A percentile compares a stretch with the other conserved stretches of the same genome.
Conservation (phyloP, 2,113 vertebrate genomes). For the Colistium nudipinnis region DNA sequence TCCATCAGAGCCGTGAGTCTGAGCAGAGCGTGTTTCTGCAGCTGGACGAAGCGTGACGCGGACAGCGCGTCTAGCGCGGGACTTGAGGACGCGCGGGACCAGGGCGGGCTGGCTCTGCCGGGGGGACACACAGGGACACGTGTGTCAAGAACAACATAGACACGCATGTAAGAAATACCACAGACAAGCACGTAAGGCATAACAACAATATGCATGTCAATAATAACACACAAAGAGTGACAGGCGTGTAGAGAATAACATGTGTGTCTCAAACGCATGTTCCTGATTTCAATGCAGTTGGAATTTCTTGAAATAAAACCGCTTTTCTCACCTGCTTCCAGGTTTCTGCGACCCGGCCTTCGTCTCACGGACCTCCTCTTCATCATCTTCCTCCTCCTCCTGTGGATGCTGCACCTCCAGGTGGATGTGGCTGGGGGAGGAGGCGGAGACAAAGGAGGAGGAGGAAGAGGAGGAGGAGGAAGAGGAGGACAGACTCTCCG, state of each 20-base stretch:
- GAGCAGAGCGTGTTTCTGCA: slow-evolving; percentile 86
- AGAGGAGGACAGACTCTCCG: slow-evolving; percentile 81
- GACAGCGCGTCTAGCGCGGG: slow-evolving; percentile 75
- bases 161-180: no score
- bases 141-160: no score
- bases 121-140: slow-evolving; percentile 21
- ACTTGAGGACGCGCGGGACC: slow-evolving; percentile 74
- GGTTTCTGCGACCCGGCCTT: slow-evolving; percentile 54
- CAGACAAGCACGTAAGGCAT: no score
- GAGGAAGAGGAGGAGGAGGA: slow-evolving; percentile 56
- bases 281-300: no score
- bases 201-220: no score
- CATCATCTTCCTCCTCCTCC: slow-evolving; percentile 55
- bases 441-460: slow-evolving; percentile 54
- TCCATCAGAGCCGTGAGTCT: slow-evolving; percentile 90
- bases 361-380: slow-evolving; percentile 52
- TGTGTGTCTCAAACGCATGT: no score
- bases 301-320: no score
- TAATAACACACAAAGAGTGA: no score
- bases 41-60: slow-evolving; percentile 81
- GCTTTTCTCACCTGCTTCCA: slow-evolving; percentile 44
- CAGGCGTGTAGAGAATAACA: no score
- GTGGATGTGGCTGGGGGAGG: slow-evolving; percentile 77
- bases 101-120: slow-evolving; percentile 70
- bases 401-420: slow-evolving; percentile 75